These are phyloP conservation scores for Drosophila merina DNA, from an alignment of 2,888 invertebrate species.

Conservation along the genomic window DNA sequence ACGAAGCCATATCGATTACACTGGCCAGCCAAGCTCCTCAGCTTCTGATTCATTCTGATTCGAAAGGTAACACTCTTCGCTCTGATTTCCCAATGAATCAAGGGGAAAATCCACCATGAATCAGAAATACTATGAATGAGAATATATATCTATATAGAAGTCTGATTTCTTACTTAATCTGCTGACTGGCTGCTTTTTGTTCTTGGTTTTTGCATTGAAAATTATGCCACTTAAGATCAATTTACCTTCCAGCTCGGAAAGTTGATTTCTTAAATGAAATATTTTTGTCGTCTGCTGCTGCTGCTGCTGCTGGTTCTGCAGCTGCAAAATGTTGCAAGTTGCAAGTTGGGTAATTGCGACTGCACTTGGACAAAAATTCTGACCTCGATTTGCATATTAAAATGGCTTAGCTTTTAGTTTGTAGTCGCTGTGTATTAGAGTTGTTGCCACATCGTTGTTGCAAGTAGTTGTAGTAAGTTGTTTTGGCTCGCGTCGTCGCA, in stretches of 20 bases:
- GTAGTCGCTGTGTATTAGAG: background rate
- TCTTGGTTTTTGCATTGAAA: constrained; percentile 15
- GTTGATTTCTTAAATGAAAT: constrained; percentile 1
- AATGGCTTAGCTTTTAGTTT: background rate
- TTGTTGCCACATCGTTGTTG: constrained; percentile 56
- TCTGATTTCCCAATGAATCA: too few relatives aligned
- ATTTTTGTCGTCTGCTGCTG: constrained; percentile 26
- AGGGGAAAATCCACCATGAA: too few relatives aligned
- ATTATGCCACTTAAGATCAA: constrained; percentile 45
- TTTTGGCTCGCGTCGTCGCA: constrained; percentile 46
- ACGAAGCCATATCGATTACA: constrained; percentile 28
- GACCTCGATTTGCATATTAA: background rate
- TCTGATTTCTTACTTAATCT: background rate
- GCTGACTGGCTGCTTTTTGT: background rate
- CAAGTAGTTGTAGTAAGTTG: constrained; percentile 20
- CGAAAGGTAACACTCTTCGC: background rate
- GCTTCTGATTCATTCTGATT: background rate
- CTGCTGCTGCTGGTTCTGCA: background rate
- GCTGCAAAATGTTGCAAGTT: constrained; percentile 26
- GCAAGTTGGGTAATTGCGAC: constrained; percentile 49
- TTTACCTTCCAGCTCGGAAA: constrained; percentile 30
- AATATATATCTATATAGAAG: too few relatives aligned
- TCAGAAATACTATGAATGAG: too few relatives aligned
- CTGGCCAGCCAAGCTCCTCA: constrained; percentile 4
- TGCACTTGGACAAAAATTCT: constrained; percentile 6